Percentiles rank a stretch among this genome's conserved stretches.
phyloP scores from a whole-genome alignment of 2,797 vertebrate genomes.

The Parotocinclus haroldoi region DNA sequence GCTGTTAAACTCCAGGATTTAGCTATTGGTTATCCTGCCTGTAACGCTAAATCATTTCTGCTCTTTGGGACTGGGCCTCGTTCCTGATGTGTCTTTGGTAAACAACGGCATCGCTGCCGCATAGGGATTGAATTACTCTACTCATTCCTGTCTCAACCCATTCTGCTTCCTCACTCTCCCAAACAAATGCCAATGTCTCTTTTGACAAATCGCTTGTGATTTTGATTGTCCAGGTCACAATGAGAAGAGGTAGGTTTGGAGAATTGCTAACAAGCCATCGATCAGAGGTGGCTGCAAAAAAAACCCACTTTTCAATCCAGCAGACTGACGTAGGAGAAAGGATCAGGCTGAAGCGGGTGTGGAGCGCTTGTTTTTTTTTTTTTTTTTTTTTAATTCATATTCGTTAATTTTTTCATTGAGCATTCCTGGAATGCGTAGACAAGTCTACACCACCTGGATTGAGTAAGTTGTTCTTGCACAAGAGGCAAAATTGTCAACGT shows the following conservation, averaged over 20 bases:
- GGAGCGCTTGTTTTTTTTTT: conserved; percentile 12
- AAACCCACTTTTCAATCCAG: conserved; percentile 31
- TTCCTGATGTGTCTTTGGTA: conserved; percentile 23
- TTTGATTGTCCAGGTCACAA: conserved; percentile 36
- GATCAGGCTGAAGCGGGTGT: conserved; percentile 14
- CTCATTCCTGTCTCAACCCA: conserved; percentile 39
- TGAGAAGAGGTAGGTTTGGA: conserved; percentile 40
- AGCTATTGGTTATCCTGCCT: conserved; percentile 24
- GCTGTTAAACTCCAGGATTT: conserved; percentile 9
- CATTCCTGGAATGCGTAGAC: conserved; percentile 19
- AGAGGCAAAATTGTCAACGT: conserved; percentile 9
- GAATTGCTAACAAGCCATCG: conserved; percentile 36
- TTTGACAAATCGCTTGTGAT: conserved; percentile 44
- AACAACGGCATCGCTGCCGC: conserved; percentile 32
- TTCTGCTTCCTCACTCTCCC: conserved; percentile 36
- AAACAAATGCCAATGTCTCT: conserved; percentile 37
- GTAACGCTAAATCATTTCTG: conserved; percentile 28
- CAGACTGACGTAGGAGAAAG: conserved; percentile 27
- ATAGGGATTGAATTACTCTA: conserved; percentile 37
- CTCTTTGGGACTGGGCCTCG: conserved; percentile 18
- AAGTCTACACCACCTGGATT: conserved; percentile 5
- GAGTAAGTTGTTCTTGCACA: conserved; percentile 5
- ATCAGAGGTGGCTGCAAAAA: conserved; percentile 29
- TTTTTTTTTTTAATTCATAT: too few species aligned
- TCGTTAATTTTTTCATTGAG: too few species aligned